These are phyloP conservation scores for Hemiscyllium ocellatum DNA, from an alignment of 2,113 vertebrate genomes.

Conservation along the genomic window DNA sequence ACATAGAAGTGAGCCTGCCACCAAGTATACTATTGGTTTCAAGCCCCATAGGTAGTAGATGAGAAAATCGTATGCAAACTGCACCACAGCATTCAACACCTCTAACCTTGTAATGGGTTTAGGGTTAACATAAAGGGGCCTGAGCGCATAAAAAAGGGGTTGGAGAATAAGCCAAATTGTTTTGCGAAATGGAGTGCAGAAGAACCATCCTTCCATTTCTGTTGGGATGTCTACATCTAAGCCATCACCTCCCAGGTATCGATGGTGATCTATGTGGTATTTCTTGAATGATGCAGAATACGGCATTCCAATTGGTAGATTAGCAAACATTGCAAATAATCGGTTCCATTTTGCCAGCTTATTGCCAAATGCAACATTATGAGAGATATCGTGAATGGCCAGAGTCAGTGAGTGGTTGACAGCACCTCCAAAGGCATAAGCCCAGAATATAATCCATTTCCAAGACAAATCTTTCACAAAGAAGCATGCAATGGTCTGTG, in stretches of 20 bases:
- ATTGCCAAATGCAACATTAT: conserved; percentile 89
- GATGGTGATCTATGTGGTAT: conserved; percentile 94
- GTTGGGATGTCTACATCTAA: conserved; percentile 91
- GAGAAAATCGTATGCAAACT: conserved; percentile 63
- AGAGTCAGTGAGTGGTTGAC: conserved; percentile 89
- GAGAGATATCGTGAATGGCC: conserved; percentile 95
- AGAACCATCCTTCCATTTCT: conserved; percentile 86
- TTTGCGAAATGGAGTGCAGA: conserved; percentile 80
- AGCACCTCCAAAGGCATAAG: conserved; percentile 85
- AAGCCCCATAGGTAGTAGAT: conserved; percentile 75
- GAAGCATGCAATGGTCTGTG: conserved; percentile 78
- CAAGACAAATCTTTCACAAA: conserved; percentile 71
- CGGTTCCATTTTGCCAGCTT: conserved; percentile 72
- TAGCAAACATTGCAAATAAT: conserved; percentile 91
- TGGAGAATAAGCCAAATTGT: conserved; percentile 83
- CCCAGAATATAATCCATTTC: conserved; percentile 96
- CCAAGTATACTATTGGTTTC: conserved; percentile 80
- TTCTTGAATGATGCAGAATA: conserved; percentile 95
- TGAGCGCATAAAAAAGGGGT: conserved; percentile 78
- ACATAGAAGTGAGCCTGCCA: conserved; percentile 76
- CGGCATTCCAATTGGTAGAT: conserved; percentile 83
- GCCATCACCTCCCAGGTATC: conserved; percentile 80
- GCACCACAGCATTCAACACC: conserved; percentile 68
- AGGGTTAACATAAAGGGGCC: conserved; percentile 80
- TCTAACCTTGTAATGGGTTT: conserved; percentile 78